Conservation (phyloP, 2,113 vertebrate genomes). For the Gobius niger region DNA sequence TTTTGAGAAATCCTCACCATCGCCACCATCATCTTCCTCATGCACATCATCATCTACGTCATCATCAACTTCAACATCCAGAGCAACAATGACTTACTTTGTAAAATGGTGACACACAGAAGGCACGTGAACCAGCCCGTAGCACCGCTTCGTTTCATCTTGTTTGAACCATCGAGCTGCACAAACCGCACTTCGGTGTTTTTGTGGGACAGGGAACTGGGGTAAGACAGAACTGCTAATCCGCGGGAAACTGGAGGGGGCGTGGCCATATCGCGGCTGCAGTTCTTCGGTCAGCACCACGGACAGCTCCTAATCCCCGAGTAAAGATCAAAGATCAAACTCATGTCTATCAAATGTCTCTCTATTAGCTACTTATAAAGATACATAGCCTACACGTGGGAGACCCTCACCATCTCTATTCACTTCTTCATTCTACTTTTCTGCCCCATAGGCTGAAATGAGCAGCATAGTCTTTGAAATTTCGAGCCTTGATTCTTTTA, state of each 20-base stretch:
- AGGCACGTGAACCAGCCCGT: conserved; percentile 37
- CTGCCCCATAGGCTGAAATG: no score
- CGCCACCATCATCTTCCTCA: no score
- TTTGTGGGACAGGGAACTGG: background rate
- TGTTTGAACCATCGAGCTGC: conserved; percentile 25
- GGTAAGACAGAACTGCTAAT: background rate
- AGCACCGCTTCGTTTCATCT: conserved; percentile 54
- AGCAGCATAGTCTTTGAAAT: no score
- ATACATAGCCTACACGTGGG: no score
- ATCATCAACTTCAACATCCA: background rate
- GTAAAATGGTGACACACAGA: conserved; percentile 48
- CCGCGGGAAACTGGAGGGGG: conserved; percentile 6
- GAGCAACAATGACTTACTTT: conserved; percentile 56
- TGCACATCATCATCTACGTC: no score
- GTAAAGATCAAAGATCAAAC: no score
- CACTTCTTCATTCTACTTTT: no score
- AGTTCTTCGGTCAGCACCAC: conserved; percentile 36
- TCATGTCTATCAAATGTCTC: no score
- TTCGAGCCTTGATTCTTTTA: no score
- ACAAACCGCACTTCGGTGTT: background rate
- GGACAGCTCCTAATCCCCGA: conserved; percentile 22
- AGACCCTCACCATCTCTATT: no score
- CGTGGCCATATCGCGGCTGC: conserved; percentile 3
- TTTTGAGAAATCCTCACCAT: no score
- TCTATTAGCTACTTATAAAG: no score